Conservation (phyloP, 2,797 vertebrate genomes). For the Podarcis siculus region DNA sequence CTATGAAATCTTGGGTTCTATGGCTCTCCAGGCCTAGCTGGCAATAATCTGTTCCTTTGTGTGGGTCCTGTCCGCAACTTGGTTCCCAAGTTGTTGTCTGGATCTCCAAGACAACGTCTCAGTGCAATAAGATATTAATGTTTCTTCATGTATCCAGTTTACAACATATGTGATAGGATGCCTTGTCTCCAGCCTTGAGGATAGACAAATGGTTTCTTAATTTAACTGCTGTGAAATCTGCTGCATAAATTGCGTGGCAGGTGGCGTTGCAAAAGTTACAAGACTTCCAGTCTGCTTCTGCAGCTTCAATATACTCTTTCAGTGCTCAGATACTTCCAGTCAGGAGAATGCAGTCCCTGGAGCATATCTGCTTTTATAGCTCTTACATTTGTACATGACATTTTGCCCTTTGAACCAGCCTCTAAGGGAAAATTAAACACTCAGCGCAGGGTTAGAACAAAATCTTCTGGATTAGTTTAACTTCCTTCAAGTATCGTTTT, state of each 20-base stretch:
- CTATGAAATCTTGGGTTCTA: no score
- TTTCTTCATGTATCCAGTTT: slow-evolving; percentile 27
- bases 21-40: not conserved
- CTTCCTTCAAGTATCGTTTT: not conserved
- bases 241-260: slow-evolving; percentile 12
- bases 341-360: not conserved
- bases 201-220: slow-evolving; percentile 39
- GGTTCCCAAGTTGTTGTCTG: not conserved
- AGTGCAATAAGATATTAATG: not conserved
- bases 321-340: not conserved
- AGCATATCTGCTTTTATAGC: slow-evolving; percentile 12
- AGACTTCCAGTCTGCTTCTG: not conserved
- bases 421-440: slow-evolving; percentile 27
- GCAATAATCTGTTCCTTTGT: not conserved
- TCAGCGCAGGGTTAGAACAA: not conserved
- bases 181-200: slow-evolving; percentile 10
- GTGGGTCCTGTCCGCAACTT: not conserved
- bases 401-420: slow-evolving; percentile 10
- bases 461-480: slow-evolving; percentile 13
- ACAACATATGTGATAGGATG: slow-evolving; percentile 10
- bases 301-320: not conserved
- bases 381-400: not conserved
- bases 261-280: not conserved
- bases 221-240: slow-evolving; percentile 34
- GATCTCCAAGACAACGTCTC: not conserved